phyloP scores from a whole-genome alignment of 2,797 vertebrate genomes.

The Cetoscarus ocellatus region DNA sequence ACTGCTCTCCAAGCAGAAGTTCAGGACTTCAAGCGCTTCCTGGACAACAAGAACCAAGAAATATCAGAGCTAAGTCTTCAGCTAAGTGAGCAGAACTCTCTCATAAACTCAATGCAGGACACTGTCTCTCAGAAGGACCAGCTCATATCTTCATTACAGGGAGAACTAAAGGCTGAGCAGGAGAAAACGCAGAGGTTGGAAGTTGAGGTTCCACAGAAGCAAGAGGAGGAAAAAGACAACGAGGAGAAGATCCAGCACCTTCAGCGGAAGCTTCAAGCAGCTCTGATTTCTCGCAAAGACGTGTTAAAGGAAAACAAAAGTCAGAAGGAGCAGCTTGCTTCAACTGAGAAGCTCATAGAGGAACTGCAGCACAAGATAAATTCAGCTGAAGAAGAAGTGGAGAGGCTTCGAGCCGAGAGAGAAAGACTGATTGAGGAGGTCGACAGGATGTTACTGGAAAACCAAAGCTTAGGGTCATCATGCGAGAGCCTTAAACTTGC shows the following conservation, averaged over 20 bases:
- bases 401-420: conserved; percentile 86
- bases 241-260: conserved; percentile 86
- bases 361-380: conserved; percentile 79
- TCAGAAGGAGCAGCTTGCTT: conserved; percentile 88
- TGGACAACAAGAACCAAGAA: conserved; percentile 86
- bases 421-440: conserved; percentile 89
- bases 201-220: conserved; percentile 84
- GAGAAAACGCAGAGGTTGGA: conserved; percentile 86
- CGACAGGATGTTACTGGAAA: conserved; percentile 88
- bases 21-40: conserved; percentile 84
- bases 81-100: conserved; percentile 84
- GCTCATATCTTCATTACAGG: conserved; percentile 81
- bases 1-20: conserved; percentile 83
- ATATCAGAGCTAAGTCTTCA: conserved; percentile 85
- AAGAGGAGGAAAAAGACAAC: conserved; percentile 82
- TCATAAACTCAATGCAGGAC: conserved; percentile 82
- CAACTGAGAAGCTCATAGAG: conserved; percentile 71
- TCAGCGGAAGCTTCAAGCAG: conserved; percentile 95
- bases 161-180: conserved; percentile 85
- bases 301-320: conserved; percentile 90
- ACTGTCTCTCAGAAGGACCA: conserved; percentile 88
- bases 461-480: conserved; percentile 88
- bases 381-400: conserved; percentile 72
- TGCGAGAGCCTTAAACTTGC: conserved; percentile 92
- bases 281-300: conserved; percentile 96